These are phyloP conservation scores for Plutomurus gul DNA, from an alignment of 1,140 invertebrate genomes.

Conservation along the genomic window DNA sequence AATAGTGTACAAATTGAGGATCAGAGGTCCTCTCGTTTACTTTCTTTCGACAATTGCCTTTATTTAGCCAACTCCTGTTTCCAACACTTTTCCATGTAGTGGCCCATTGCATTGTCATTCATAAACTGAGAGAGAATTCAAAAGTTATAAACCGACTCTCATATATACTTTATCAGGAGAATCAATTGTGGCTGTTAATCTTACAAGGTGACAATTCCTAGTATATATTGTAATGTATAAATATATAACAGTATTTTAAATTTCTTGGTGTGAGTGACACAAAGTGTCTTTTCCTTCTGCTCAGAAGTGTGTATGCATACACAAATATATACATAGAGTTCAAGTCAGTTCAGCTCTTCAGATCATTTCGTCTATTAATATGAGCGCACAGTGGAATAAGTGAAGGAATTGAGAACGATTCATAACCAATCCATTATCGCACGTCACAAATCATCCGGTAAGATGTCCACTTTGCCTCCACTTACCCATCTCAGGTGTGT, in stretches of 20 bases:
- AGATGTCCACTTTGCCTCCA: conserved; percentile 19
- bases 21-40: conserved; percentile 45
- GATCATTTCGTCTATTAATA: background rate
- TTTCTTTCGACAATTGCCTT: background rate
- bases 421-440: conserved; percentile 5
- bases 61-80: background rate
- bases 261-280: too few relatives aligned
- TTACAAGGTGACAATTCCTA: too few relatives aligned
- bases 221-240: too few relatives aligned
- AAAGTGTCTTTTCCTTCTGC: too few relatives aligned
- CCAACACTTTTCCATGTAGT: background rate
- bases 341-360: too few relatives aligned
- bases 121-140: too few relatives aligned
- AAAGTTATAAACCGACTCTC: too few relatives aligned
- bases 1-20: conserved; percentile 54
- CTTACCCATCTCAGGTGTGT: conserved; percentile 28
- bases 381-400: background rate
- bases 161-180: too few relatives aligned
- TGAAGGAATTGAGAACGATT: background rate
- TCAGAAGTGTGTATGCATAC: too few relatives aligned
- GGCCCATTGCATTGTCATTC: background rate
- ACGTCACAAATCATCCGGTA: conserved; percentile 25
- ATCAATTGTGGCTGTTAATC: too few relatives aligned
- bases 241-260: too few relatives aligned
- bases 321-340: too few relatives aligned